Evolutionary conservation across 2,113 vertebrate genomes (phyloP).

Genomic region (Alethe castanea): DNA sequence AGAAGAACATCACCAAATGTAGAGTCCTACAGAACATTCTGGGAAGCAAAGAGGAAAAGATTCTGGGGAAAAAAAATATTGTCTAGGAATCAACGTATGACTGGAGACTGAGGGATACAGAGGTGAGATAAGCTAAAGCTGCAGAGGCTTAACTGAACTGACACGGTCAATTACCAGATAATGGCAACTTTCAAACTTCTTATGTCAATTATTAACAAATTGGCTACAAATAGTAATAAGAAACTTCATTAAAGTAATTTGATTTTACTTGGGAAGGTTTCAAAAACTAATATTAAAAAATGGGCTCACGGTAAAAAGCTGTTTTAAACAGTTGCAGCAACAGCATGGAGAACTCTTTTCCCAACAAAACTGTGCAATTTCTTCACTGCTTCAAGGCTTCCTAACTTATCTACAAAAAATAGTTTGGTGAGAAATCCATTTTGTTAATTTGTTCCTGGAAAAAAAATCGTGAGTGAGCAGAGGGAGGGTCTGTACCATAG

Average conservation of each 20-base stretch:
- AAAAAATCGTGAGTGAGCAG: not conserved
- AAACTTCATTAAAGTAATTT: not conserved
- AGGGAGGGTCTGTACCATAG: not conserved
- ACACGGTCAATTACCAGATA: not conserved
- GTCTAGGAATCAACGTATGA: not conserved
- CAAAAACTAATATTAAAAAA: not conserved
- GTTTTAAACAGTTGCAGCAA: not conserved
- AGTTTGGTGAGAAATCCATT: not conserved
- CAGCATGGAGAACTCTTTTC: not conserved
- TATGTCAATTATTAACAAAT: not conserved
- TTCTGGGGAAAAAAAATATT: not conserved
- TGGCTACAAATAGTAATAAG: not conserved
- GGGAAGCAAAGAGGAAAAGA: not conserved
- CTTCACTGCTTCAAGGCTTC: not conserved
- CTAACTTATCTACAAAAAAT: not conserved
- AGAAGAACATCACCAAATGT: not conserved
- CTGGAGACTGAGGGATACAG: not conserved
- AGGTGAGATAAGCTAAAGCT: not conserved
- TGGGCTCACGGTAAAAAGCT: not conserved
- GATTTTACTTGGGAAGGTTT: not conserved
- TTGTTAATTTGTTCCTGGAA: not conserved
- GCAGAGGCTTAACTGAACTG: not conserved
- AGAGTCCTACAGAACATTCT: not conserved
- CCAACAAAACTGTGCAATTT: not conserved
- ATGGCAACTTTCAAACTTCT: not conserved